Conservation (phyloP, 1,140 invertebrate species). For the Sarcophaga bullata region DNA sequence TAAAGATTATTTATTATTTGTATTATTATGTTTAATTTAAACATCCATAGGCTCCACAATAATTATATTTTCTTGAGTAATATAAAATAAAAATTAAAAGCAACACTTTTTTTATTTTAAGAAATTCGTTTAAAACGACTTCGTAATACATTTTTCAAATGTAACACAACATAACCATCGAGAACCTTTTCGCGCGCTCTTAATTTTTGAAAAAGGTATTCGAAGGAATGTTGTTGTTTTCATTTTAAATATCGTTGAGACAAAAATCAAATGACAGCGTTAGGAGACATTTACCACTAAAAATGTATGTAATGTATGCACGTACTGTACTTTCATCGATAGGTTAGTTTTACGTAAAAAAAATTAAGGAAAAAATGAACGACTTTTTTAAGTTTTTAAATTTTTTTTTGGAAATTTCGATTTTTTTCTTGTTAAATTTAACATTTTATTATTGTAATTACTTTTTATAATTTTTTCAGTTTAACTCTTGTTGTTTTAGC, state of each 20-base stretch:
- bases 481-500: slow-evolving; percentile 29
- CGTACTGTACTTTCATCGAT: not conserved
- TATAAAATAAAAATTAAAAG: slow-evolving; percentile 30
- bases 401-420: slow-evolving; percentile 46
- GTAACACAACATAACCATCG: not conserved
- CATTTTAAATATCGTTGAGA: slow-evolving; percentile 30
- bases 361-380: slow-evolving; percentile 59
- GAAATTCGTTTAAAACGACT: slow-evolving; percentile 30
- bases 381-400: slow-evolving; percentile 45
- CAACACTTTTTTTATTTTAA: slow-evolving; percentile 29
- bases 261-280: not conserved
- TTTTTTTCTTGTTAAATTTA: slow-evolving; percentile 52
- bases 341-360: not conserved
- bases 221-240: slow-evolving; percentile 5
- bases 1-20: slow-evolving; percentile 36
- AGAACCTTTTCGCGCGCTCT: slow-evolving; percentile 26
- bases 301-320: no score
- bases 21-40: slow-evolving; percentile 37
- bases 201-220: slow-evolving; percentile 8
- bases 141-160: slow-evolving; percentile 12
- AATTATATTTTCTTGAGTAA: slow-evolving; percentile 41
- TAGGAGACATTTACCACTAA: not conserved
- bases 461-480: slow-evolving; percentile 34
- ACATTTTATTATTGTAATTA: slow-evolving; percentile 51
- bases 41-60: slow-evolving; percentile 34